A percentile compares a stretch with the other conserved stretches of the same genome.
These are phyloP conservation scores for Etia nguti DNA, from an alignment of 2,113 vertebrate species.

Conservation along the genomic window DNA sequence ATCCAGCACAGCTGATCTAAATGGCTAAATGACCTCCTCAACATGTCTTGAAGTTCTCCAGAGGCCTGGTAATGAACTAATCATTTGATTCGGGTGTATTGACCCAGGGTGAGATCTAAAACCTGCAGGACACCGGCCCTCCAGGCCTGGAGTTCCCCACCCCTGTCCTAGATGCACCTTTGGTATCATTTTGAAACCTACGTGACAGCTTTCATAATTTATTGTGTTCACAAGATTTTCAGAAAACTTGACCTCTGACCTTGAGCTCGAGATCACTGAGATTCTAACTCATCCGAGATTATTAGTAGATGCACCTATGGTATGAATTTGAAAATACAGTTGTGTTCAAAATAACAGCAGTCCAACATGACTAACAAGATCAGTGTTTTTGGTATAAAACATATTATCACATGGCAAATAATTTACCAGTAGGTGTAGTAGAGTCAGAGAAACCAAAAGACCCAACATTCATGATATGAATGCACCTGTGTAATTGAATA, in stretches of 20 bases:
- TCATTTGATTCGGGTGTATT: accelerated
- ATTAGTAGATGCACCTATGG: accelerated
- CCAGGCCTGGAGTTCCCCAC: background rate
- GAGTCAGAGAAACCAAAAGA: no score
- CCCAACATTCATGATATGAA: no score
- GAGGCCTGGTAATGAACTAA: background rate
- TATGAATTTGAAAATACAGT: background rate
- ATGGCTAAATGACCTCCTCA: accelerated
- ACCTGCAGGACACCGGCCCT: accelerated
- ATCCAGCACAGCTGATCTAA: background rate
- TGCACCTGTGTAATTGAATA: no score
- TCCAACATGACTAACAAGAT: no score
- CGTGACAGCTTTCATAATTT: background rate
- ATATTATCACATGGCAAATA: no score
- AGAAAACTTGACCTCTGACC: background rate
- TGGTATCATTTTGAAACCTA: background rate
- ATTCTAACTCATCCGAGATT: accelerated
- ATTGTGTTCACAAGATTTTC: background rate
- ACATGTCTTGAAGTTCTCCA: background rate
- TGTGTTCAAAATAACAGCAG: no score
- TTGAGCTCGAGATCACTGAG: background rate
- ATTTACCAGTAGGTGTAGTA: no score
- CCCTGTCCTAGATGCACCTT: background rate
- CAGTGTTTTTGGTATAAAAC: no score
- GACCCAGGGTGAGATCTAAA: background rate